phyloP scores from a whole-genome alignment of 2,113 vertebrate genomes.

The Morone chrysops region DNA sequence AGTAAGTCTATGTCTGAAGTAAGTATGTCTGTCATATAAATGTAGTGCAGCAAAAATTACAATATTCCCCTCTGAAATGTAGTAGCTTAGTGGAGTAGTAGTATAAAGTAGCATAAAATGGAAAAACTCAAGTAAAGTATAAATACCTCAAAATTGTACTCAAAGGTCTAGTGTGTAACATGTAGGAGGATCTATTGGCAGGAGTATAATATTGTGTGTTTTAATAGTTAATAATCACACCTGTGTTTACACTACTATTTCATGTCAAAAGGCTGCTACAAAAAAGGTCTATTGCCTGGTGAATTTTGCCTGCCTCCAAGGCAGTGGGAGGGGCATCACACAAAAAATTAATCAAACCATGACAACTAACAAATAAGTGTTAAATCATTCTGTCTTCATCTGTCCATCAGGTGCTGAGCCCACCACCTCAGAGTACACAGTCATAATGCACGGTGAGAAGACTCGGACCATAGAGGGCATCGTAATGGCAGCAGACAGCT shows the following conservation, averaged over 20 bases:
- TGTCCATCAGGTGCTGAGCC: conserved; percentile 91
- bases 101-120: not conserved
- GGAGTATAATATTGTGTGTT: too few relatives aligned
- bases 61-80: not conserved
- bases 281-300: too few relatives aligned
- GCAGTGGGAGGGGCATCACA: too few relatives aligned
- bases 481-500: conserved; percentile 97
- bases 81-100: not conserved
- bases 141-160: not conserved
- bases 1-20: not conserved
- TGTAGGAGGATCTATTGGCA: too few relatives aligned
- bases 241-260: too few relatives aligned
- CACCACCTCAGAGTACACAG: conserved; percentile 97
- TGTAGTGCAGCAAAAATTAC: too few relatives aligned
- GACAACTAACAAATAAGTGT: not conserved
- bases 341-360: too few relatives aligned
- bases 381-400: not conserved
- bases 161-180: not conserved
- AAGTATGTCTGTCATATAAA: not conserved
- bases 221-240: too few relatives aligned
- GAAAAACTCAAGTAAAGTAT: not conserved
- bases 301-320: too few relatives aligned
- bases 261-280: too few relatives aligned
- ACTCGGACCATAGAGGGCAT: conserved; percentile 94
- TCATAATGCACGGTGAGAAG: conserved; percentile 97